These are phyloP conservation scores for Anguilla japonica DNA, from an alignment of 2,113 vertebrate genomes.

Conservation along the genomic window DNA sequence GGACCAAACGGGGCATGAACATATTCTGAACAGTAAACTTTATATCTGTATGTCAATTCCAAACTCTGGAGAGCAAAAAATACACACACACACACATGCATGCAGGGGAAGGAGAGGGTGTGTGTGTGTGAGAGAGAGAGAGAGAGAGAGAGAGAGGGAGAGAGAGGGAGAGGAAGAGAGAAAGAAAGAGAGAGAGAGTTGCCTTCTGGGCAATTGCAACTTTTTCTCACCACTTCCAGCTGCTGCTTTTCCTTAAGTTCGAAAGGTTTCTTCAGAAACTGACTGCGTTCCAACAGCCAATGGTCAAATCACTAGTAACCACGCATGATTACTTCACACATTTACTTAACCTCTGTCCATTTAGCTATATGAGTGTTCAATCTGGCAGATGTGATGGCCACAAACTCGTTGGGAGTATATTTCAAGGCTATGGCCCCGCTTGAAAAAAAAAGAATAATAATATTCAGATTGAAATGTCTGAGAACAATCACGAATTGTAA, in stretches of 20 bases:
- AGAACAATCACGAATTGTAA: conserved; percentile 10
- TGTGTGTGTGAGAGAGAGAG: too few species aligned
- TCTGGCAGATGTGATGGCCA: not conserved
- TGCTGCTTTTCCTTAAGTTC: conserved; percentile 38
- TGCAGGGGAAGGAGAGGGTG: not conserved
- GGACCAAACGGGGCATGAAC: not conserved
- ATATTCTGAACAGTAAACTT: not conserved
- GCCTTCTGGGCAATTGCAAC: too few species aligned
- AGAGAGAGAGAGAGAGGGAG: too few species aligned
- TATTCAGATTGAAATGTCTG: conserved; percentile 4
- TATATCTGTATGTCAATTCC: not conserved
- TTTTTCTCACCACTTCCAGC: not conserved
- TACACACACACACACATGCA: conserved; percentile 39
- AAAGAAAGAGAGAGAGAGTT: too few species aligned
- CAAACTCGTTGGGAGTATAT: not conserved
- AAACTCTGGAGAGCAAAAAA: not conserved
- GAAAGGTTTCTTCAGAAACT: not conserved
- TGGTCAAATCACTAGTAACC: not conserved
- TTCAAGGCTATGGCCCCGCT: not conserved
- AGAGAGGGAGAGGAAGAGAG: too few species aligned
- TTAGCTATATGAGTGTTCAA: not conserved
- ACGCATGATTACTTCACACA: not conserved
- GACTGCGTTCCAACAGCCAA: not conserved
- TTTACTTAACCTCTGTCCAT: not conserved
- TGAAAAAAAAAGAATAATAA: not conserved